Base-by-base conservation (phyloP, 1,140 invertebrate genomes). In the Calliopsis andreniformis region DNA sequence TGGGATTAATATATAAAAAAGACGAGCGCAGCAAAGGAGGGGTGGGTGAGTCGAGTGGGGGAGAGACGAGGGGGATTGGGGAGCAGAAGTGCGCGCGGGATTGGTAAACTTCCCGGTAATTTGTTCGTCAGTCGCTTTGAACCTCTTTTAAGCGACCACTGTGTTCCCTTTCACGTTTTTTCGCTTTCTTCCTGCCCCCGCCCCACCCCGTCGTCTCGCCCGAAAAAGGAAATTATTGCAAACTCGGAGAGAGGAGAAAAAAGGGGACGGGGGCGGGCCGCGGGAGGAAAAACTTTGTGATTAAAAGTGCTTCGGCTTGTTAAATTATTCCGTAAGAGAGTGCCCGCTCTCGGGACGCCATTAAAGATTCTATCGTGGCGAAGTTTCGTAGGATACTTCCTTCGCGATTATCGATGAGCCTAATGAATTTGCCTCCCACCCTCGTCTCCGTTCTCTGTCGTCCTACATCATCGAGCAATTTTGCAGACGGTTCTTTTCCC, bases 41-140 rank as follows among this genome's bases (percentile, higher is more conserved):
- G 68, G 35, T 45, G 66, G 51, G 71, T 42, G 58, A 28, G 39
- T n/a, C 56, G 61, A 45, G 45, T 67, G 49, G 8, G 51, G 25
- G 42, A 30, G 20, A 43, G 56, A 53, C 47, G 62, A 59, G 39
- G 25, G 18, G 73, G 47, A n/a, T n/a, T n/a, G n/a, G 51, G 45
- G 63, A 56, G 25, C 35, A 72, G 56, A 76, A 84, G 67, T 77
- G 78, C 66, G 43, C 66, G 39, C 86, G 80, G 82, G 83, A 90
- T 90, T 89, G 89, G 88, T 90, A 89, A 90, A 91, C 89, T 90
- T 90, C 73, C 58, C 79, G 79, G 87, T 88, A 92, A 90, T 89
- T 90, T 87, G 86, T 88, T 83, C 76, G 79, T 83, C 83, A 71
- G 77, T 73, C 72, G 80, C 88, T 89, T 89, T 89, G 84, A 89